Percentiles rank a stretch among this genome's conserved stretches.
phyloP scores from a whole-genome alignment of 2,113 vertebrate genomes.

The Irena cyanogastra region DNA sequence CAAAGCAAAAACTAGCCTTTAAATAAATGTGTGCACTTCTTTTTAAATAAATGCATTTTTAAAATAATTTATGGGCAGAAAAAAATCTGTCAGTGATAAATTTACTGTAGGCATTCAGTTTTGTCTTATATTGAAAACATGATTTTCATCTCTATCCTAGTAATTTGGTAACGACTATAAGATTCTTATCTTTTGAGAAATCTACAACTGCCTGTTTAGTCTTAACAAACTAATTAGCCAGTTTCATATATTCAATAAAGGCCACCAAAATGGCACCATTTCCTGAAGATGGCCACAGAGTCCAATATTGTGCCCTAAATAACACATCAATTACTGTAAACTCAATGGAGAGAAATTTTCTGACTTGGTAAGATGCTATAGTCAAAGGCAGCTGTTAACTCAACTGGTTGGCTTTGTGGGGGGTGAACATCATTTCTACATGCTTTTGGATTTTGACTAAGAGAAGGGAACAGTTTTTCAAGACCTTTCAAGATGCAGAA shows the following conservation, averaged over 20 bases:
- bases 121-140: background rate
- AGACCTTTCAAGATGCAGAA: background rate
- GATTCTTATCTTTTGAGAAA: slow-evolving; percentile 7
- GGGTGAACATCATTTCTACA: background rate
- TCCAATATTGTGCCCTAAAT: slow-evolving; percentile 59
- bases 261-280: slow-evolving; percentile 74
- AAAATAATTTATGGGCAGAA: background rate
- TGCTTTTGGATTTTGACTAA: slow-evolving; percentile 25
- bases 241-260: background rate
- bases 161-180: background rate
- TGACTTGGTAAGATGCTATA: slow-evolving; percentile 43
- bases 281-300: slow-evolving; percentile 75
- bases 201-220: background rate
- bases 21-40: background rate
- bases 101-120: background rate
- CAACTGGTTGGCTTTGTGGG: slow-evolving; percentile 11
- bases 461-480: background rate
- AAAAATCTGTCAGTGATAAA: background rate
- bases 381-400: slow-evolving; percentile 66
- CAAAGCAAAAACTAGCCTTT: background rate
- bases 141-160: background rate
- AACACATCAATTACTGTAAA: slow-evolving; percentile 54
- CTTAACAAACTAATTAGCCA: background rate
- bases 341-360: slow-evolving; percentile 58
- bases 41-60: background rate